Evolutionary conservation across 2,113 vertebrate species (phyloP).

Genomic region (Gallinago jamesoni): DNA sequence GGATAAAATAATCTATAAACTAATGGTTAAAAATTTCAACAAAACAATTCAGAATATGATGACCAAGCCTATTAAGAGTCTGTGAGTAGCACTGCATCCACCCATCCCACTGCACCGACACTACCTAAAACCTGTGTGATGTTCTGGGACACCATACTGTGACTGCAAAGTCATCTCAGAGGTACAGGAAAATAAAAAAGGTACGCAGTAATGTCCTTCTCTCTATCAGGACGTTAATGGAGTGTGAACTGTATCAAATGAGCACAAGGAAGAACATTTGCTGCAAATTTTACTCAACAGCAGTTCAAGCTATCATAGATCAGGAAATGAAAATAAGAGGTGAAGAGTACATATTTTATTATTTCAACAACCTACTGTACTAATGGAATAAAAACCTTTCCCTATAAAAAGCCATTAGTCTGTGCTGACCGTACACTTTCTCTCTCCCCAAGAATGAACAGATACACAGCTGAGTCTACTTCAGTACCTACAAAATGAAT

Average conservation of each 20-base stretch:
- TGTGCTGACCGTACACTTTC: constrained; percentile 41
- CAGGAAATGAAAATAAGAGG: constrained; percentile 64
- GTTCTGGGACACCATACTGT: background rate
- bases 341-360: constrained; percentile 60
- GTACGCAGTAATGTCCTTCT: constrained; percentile 12
- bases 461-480: background rate
- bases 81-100: background rate
- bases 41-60: background rate
- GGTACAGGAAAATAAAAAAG: constrained; percentile 31
- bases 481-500: constrained; percentile 27
- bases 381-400: constrained; percentile 52
- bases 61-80: background rate
- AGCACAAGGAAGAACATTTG: constrained; percentile 55
- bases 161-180: constrained; percentile 36
- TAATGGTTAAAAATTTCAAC: background rate
- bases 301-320: constrained; percentile 51
- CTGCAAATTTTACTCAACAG: constrained; percentile 67
- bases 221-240: constrained; percentile 59
- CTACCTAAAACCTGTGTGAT: background rate
- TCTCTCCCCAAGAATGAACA: background rate
- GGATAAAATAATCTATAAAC: background rate
- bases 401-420: constrained; percentile 3
- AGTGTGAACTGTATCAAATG: constrained; percentile 63
- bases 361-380: constrained; percentile 43
- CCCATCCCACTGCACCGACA: background rate